Evolutionary conservation across 1,140 invertebrate species (phyloP), one percentile per base, ranked within the genome.

Genomic region (Bombus turneri): DNA sequence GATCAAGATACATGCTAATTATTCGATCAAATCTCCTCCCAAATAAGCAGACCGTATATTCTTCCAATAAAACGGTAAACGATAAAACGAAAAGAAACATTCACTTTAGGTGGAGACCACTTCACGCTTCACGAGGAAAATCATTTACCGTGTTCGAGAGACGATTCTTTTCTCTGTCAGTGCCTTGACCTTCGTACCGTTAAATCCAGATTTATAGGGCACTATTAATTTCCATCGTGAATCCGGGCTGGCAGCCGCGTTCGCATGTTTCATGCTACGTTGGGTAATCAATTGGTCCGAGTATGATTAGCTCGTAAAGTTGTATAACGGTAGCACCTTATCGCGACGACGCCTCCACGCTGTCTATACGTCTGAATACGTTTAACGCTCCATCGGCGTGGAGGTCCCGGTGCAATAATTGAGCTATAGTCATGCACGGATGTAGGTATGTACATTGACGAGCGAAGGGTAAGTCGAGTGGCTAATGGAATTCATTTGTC

Each of bases 261-360:
- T 85, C 69, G 84, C 79, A 75, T 47, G 84, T 81, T 85, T 85
- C 84, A 81, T 85, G 69, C 25, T 81, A 81, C 85, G 88, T 89
- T 86, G 69, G 76, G 86, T 86, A 89, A 89, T 89, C 88, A 88
- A 89, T 89, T 75, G 81, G 41, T 69, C n/a, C 69, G 76, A 66
- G 76, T 62, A 88, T 66, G 84, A 89, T 86, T 86, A 88, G 76
- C 85, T 86, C 77, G 79, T 88, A 89, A 89, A 89, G 81, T 89
- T 77, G 72, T 83, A 66, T 86, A 88, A 88, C 71, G 80, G 64
- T 74, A 25, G 57, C 75, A 81, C 85, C 81, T 89, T 84, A 89
- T 86, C 84, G 78, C 81, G 81, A 64, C 87, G 72, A 64, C 87
- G 72, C 39, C 53, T 62, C 72, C 57, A 39, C 68, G 34, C 34